phyloP scores from a whole-genome alignment of 1,140 invertebrate genomes.

The Pogonomyrmex californicus region DNA sequence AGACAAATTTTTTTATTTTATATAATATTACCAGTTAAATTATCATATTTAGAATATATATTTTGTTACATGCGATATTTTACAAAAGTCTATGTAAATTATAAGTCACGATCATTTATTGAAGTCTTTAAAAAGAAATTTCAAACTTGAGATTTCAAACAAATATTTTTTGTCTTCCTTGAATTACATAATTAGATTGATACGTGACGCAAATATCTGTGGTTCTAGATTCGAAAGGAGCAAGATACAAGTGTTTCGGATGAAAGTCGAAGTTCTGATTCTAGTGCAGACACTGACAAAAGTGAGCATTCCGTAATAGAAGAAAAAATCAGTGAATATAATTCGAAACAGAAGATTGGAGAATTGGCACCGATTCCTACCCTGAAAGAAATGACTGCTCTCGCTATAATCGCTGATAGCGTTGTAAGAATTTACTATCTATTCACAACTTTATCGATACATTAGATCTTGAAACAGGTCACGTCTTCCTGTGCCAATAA shows the following conservation, averaged over 20 bases:
- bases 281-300: neutral
- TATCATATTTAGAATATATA: neutral
- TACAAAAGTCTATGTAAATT: neutral
- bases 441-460: neutral
- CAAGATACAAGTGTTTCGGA: neutral
- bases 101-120: neutral
- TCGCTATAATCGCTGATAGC: neutral
- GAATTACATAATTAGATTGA: neutral
- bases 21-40: neutral
- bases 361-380: constrained; percentile 62
- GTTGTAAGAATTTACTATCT: constrained; percentile 18
- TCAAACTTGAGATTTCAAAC: no score
- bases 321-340: neutral
- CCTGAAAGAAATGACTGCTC: constrained; percentile 42
- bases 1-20: neutral
- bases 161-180: neutral
- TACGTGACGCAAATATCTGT: neutral
- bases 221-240: constrained; percentile 27
- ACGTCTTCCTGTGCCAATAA: neutral
- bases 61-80: neutral
- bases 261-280: neutral
- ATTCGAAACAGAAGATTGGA: neutral
- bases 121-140: neutral
- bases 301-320: neutral
- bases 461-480: neutral